Percentiles rank a stretch among this genome's conserved stretches.
phyloP scores from a whole-genome alignment of 2,888 invertebrate species.

The Meandrusa payeni region DNA sequence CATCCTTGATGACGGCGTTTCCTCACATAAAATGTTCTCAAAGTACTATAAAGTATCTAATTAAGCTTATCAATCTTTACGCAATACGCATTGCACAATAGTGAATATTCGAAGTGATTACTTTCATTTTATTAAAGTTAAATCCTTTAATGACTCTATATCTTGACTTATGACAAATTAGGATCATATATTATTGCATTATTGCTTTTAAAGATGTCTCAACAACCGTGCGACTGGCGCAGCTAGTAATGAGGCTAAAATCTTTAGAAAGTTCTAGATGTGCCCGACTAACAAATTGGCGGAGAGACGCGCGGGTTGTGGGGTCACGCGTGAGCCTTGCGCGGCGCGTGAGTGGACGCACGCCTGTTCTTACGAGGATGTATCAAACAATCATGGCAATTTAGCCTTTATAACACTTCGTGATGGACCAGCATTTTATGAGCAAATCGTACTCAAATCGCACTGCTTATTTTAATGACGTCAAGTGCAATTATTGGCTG shows the following conservation, averaged over 20 bases:
- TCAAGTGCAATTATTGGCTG: slow-evolving; percentile 8
- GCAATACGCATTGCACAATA: too few relatives aligned
- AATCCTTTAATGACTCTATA: neutral
- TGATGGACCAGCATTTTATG: slow-evolving; percentile 9
- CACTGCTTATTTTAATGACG: slow-evolving; percentile 9
- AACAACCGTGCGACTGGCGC: slow-evolving; percentile 21
- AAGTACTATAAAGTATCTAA: too few relatives aligned
- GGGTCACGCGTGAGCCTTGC: slow-evolving; percentile 46
- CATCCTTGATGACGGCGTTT: too few relatives aligned
- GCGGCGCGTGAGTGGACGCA: slow-evolving; percentile 47
- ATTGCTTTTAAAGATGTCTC: slow-evolving; percentile 23
- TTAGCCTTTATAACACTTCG: slow-evolving; percentile 18
- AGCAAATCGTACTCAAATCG: slow-evolving; percentile 15
- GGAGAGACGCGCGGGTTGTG: slow-evolving; percentile 47
- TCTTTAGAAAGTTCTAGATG: slow-evolving; percentile 48
- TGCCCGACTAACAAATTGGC: slow-evolving; percentile 54
- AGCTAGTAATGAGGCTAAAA: slow-evolving; percentile 25
- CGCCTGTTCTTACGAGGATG: slow-evolving; percentile 27
- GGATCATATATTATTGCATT: slow-evolving; percentile 21
- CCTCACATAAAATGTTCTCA: too few relatives aligned
- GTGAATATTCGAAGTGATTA: too few relatives aligned
- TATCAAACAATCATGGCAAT: slow-evolving; percentile 18
- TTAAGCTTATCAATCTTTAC: too few relatives aligned
- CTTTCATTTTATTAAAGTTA: neutral
- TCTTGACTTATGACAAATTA: slow-evolving; percentile 18